A percentile compares a stretch with the other conserved stretches of the same genome.
phyloP scores from a whole-genome alignment of 2,797 vertebrate genomes.

The Labroides dimidiatus region DNA sequence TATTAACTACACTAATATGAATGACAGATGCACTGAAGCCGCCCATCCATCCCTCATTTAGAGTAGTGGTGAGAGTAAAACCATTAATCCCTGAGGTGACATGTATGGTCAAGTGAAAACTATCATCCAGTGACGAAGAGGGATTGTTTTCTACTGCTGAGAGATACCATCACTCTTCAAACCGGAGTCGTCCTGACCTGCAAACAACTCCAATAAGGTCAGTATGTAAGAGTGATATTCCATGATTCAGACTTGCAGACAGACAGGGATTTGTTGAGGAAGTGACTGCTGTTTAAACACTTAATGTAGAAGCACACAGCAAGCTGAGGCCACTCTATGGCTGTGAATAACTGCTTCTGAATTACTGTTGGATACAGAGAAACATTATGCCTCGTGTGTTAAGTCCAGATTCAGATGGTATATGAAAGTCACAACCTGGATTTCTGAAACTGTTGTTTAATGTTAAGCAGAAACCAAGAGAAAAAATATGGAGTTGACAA shows the following conservation, averaged over 20 bases:
- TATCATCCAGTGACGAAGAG: conserved; percentile 53
- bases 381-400: background rate
- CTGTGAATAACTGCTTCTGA: background rate
- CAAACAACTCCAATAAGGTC: conserved; percentile 26
- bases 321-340: background rate
- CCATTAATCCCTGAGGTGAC: conserved; percentile 52
- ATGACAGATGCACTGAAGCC: conserved; percentile 49
- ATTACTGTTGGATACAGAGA: background rate
- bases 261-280: conserved; percentile 22
- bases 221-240: conserved; percentile 6
- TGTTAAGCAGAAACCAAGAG: too few relatives aligned
- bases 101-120: conserved; percentile 64
- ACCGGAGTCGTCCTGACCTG: conserved; percentile 42
- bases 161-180: conserved; percentile 51
- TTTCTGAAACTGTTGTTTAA: too few relatives aligned
- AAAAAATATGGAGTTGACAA: too few relatives aligned
- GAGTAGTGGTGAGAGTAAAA: conserved; percentile 43
- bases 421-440: too few relatives aligned
- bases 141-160: conserved; percentile 23
- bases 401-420: too few relatives aligned
- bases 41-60: conserved; percentile 49
- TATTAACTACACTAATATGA: conserved; percentile 49
- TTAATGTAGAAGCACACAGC: conserved; percentile 8
- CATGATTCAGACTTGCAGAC: conserved; percentile 28
- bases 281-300: conserved; percentile 1